These are phyloP conservation scores for Pachyuromys duprasi DNA, from an alignment of 2,797 vertebrate genomes.

Conservation along the genomic window DNA sequence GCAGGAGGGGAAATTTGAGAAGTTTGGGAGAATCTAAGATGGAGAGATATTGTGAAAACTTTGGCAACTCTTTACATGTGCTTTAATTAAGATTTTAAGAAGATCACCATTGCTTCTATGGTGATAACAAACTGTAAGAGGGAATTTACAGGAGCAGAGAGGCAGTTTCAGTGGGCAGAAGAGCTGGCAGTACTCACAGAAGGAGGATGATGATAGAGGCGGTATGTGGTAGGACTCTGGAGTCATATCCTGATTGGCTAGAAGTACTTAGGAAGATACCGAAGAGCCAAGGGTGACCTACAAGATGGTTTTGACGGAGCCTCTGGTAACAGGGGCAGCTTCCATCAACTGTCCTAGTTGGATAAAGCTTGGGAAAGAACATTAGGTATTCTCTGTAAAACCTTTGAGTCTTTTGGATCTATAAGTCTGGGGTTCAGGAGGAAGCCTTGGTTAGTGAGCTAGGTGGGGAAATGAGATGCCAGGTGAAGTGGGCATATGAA, in stretches of 20 bases:
- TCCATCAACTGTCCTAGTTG: background rate
- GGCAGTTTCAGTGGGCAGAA: background rate
- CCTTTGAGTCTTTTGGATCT: background rate
- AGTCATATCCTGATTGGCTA: background rate
- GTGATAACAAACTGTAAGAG: background rate
- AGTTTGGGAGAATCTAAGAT: too few relatives aligned
- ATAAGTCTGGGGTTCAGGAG: background rate
- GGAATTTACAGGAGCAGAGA: background rate
- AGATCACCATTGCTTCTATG: background rate
- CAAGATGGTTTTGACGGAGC: background rate
- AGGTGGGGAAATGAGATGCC: background rate
- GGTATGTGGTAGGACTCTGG: background rate
- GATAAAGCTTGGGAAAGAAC: slow-evolving; percentile 19
- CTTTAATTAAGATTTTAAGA: slow-evolving; percentile 4
- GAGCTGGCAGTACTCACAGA: background rate
- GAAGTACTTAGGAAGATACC: background rate
- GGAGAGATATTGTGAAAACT: background rate
- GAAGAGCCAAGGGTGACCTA: background rate
- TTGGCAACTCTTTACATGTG: background rate
- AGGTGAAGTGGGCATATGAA: background rate
- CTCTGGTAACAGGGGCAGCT: background rate
- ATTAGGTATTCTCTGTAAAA: background rate
- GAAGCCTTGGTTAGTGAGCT: background rate
- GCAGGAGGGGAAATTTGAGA: background rate
- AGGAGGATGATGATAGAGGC: background rate